A percentile compares a stretch with the other conserved stretches of the same genome.
These are phyloP conservation scores for Todiramphus saurophagus DNA, from an alignment of 2,113 vertebrate species.

Conservation along the genomic window DNA sequence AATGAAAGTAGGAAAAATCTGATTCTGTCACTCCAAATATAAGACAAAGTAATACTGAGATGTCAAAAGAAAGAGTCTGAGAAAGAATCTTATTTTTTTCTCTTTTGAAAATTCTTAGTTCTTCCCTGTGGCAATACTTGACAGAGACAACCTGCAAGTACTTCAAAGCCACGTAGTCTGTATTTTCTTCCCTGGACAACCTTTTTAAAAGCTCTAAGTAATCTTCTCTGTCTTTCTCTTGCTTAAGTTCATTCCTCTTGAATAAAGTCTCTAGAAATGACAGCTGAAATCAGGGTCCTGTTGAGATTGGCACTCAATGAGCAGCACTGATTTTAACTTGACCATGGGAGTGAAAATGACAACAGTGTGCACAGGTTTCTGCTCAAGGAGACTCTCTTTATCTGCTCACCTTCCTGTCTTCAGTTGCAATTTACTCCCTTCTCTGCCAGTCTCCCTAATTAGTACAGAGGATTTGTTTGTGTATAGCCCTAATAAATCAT, in stretches of 20 bases:
- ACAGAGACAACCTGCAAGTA: neutral
- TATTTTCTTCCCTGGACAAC: neutral
- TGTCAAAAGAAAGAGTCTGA: neutral
- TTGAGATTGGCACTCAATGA: neutral
- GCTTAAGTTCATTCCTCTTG: neutral
- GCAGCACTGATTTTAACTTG: neutral
- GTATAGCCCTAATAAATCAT: conserved; percentile 33
- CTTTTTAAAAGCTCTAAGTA: neutral
- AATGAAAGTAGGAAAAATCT: neutral
- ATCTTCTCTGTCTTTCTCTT: neutral
- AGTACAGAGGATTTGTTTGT: conserved; percentile 24
- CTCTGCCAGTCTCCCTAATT: conserved; percentile 21
- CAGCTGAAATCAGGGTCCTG: neutral
- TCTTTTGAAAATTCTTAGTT: neutral
- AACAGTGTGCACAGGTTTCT: neutral
- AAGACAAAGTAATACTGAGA: neutral
- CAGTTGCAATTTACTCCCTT: neutral
- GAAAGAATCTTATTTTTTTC: neutral
- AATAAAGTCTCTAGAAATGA: neutral
- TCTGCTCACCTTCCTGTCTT: neutral
- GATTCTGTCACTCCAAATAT: neutral
- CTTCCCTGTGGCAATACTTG: neutral
- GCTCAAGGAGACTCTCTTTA: neutral
- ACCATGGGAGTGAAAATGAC: neutral
- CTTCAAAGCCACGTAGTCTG: neutral